Evolutionary conservation across 2,888 invertebrate genomes (phyloP).

Genomic region (Callosobruchus maculatus): DNA sequence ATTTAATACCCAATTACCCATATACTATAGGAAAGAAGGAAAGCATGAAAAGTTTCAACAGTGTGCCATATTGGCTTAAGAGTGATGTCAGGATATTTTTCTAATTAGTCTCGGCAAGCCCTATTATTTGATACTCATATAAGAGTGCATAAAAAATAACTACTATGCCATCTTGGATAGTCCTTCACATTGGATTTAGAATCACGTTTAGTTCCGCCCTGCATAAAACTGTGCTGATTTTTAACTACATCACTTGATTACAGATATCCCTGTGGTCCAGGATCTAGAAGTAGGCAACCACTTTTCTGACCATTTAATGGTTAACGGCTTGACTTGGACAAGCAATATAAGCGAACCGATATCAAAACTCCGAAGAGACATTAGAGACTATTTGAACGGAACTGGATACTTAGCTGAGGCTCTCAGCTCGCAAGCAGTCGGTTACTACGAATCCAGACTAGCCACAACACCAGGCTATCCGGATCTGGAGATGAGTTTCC

Average conservation of each 20-base stretch:
- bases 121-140: too few species aligned
- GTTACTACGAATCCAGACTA: constrained; percentile 13
- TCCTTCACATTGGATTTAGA: too few species aligned
- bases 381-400: constrained; percentile 47
- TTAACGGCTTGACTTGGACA: constrained; percentile 66
- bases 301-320: constrained; percentile 72
- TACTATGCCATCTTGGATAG: too few species aligned
- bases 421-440: constrained; percentile 11
- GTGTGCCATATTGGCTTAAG: too few species aligned
- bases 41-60: too few species aligned
- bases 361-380: constrained; percentile 43
- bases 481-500: constrained; percentile 18
- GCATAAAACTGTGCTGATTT: neutral
- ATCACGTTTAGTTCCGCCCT: too few species aligned
- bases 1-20: too few species aligned
- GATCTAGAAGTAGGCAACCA: constrained; percentile 69
- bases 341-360: constrained; percentile 55
- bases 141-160: too few species aligned
- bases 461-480: constrained; percentile 11
- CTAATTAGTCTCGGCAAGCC: too few species aligned
- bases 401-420: constrained; percentile 12
- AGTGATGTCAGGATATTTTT: too few species aligned
- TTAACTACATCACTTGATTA: constrained; percentile 1
- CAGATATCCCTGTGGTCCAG: constrained; percentile 55
- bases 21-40: too few species aligned